A percentile compares a stretch with the other conserved stretches of the same genome.
Conservation (phyloP, 2,888 invertebrate species). For the Drepana falcataria region DNA sequence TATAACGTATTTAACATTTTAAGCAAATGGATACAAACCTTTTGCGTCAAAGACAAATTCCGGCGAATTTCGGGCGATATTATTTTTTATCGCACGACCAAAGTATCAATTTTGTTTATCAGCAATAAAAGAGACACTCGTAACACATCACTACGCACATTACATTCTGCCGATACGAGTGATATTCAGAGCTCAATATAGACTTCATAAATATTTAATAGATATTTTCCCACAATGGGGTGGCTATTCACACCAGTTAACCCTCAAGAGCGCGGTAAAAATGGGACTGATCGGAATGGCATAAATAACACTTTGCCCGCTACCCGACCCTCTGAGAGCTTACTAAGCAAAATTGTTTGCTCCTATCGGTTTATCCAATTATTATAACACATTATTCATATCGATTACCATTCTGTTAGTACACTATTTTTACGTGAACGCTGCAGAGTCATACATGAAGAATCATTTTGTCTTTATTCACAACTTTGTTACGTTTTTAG, state of each 20-base stretch:
- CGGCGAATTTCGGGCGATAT: no score
- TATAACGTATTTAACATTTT: no score
- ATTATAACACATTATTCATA: slow-evolving; percentile 21
- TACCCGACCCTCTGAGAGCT: slow-evolving; percentile 44
- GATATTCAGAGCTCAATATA: slow-evolving; percentile 49
- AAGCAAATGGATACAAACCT: no score
- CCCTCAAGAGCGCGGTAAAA: slow-evolving; percentile 65
- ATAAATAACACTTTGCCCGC: slow-evolving; percentile 53
- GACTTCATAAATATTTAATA: slow-evolving; percentile 74
- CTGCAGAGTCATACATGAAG: no score
- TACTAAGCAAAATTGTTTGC: slow-evolving; percentile 62
- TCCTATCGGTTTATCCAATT: slow-evolving; percentile 49
- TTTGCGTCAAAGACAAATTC: no score
- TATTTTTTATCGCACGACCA: slow-evolving; percentile 16
- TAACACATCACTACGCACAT: slow-evolving; percentile 42
- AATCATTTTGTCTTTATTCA: no score
- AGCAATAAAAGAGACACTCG: slow-evolving; percentile 37
- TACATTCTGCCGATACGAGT: slow-evolving; percentile 44
- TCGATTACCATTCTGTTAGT: neutral
- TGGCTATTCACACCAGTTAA: slow-evolving; percentile 71
- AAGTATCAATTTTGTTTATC: slow-evolving; percentile 29
- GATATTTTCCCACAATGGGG: slow-evolving; percentile 76
- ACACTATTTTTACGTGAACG: no score
- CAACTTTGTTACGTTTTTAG: no score
- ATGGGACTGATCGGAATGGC: slow-evolving; percentile 62